Evolutionary conservation across 2,888 invertebrate species (phyloP).

Genomic region (Campoplex nolae): DNA sequence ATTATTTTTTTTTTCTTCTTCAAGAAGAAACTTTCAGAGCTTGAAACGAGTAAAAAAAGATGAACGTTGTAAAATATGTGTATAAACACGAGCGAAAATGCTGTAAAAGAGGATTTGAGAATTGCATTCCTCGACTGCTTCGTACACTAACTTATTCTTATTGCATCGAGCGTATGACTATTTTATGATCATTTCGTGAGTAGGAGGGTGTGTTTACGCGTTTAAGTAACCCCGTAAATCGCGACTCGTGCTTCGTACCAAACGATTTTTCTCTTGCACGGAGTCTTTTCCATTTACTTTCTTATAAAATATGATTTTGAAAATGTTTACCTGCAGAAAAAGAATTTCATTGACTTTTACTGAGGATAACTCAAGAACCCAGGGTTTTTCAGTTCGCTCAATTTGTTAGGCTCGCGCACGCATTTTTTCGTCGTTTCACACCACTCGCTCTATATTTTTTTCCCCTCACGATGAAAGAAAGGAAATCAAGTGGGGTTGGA

Average conservation of each 20-base stretch:
- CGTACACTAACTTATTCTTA: slow-evolving; percentile 23
- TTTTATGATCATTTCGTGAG: slow-evolving; percentile 20
- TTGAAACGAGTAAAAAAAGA: neutral
- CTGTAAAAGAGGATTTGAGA: neutral
- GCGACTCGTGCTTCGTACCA: slow-evolving; percentile 6
- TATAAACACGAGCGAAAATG: neutral
- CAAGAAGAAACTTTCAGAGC: neutral
- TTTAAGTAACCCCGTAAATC: slow-evolving; percentile 24
- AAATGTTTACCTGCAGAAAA: neutral
- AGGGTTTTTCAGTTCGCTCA: neutral
- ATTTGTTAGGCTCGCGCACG: neutral
- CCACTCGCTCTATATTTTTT: neutral
- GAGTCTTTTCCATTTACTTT: neutral
- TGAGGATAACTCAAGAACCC: slow-evolving; percentile 18
- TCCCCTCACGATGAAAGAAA: neutral
- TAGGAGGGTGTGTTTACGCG: slow-evolving; percentile 11
- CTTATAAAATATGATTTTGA: neutral
- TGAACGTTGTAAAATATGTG: neutral
- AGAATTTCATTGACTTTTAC: slow-evolving; percentile 43
- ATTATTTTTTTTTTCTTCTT: neutral
- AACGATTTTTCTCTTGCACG: neutral
- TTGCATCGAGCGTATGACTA: neutral
- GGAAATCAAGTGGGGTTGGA: slow-evolving; percentile 22
- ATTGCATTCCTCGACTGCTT: slow-evolving; percentile 9
- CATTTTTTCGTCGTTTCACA: slow-evolving; percentile 6